Conservation (phyloP, 1,140 invertebrate species). For the Brachionus sp. region DNA sequence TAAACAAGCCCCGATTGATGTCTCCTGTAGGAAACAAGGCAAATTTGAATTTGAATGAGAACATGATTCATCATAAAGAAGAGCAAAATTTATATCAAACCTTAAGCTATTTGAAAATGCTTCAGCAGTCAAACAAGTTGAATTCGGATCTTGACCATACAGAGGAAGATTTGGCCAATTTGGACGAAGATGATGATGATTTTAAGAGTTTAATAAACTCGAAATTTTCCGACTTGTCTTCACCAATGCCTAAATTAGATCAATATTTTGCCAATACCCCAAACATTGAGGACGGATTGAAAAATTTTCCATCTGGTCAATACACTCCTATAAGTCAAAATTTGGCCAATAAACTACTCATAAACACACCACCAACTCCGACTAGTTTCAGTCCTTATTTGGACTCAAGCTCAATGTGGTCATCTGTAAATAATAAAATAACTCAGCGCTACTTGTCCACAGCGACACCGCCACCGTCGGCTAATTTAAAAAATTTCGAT, state of each 20-base stretch:
- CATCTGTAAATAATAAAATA: background rate
- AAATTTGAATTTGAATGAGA: background rate
- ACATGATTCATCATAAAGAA: background rate
- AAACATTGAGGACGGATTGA: background rate
- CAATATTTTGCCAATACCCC: slow-evolving; percentile 6
- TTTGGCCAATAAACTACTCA: slow-evolving; percentile 3
- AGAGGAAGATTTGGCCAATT: slow-evolving; percentile 1
- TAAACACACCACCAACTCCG: slow-evolving; percentile 24
- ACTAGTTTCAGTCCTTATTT: slow-evolving; percentile 7
- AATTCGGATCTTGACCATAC: slow-evolving; percentile 24
- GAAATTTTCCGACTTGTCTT: background rate
- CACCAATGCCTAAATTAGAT: background rate
- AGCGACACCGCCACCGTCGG: slow-evolving; percentile 6
- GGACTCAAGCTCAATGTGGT: background rate
- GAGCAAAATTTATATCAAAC: slow-evolving; percentile 34
- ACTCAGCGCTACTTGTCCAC: background rate
- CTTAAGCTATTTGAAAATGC: slow-evolving; percentile 22
- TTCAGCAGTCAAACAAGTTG: background rate
- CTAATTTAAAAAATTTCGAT: background rate
- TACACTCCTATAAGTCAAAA: slow-evolving; percentile 23
- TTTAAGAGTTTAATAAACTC: background rate
- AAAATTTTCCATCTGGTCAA: background rate
- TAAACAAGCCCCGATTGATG: background rate
- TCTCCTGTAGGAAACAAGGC: background rate
- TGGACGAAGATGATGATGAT: slow-evolving; percentile 14